Evolutionary conservation across 2,797 vertebrate species (phyloP).

Genomic region (Chiloscyllium punctatum): DNA sequence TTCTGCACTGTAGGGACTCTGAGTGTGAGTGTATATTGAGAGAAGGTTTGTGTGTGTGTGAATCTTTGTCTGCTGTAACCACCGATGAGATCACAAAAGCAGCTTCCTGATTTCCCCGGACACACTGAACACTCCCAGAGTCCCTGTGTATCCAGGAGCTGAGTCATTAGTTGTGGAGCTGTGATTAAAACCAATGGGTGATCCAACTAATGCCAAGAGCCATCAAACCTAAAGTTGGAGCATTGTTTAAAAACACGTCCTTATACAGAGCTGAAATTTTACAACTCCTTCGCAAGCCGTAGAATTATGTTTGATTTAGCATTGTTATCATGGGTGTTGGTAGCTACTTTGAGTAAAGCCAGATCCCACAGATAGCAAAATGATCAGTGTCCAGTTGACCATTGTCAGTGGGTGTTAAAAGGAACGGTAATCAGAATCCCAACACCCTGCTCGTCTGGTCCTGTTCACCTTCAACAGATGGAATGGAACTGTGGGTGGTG

Average conservation of each 20-base stretch:
- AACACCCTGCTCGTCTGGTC: neutral
- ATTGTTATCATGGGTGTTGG: neutral
- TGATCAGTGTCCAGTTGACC: neutral
- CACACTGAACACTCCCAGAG: neutral
- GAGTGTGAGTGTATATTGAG: no score
- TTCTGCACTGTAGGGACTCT: no score
- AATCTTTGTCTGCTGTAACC: no score
- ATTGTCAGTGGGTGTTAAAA: neutral
- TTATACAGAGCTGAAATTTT: neutral
- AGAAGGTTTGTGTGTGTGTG: no score
- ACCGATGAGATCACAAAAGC: neutral
- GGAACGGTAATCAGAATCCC: neutral
- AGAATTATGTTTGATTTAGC: neutral
- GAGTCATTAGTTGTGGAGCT: neutral
- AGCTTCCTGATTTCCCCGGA: neutral
- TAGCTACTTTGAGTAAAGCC: neutral
- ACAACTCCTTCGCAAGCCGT: neutral
- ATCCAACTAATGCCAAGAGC: neutral
- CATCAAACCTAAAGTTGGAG: neutral
- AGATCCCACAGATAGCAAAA: neutral
- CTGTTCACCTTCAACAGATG: neutral
- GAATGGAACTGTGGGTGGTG: neutral
- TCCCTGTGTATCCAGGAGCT: no score
- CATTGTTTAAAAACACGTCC: neutral
- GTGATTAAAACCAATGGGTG: neutral